Evolutionary conservation across 1,140 invertebrate genomes (phyloP).

Genomic region (Lasaia peninsularis): DNA sequence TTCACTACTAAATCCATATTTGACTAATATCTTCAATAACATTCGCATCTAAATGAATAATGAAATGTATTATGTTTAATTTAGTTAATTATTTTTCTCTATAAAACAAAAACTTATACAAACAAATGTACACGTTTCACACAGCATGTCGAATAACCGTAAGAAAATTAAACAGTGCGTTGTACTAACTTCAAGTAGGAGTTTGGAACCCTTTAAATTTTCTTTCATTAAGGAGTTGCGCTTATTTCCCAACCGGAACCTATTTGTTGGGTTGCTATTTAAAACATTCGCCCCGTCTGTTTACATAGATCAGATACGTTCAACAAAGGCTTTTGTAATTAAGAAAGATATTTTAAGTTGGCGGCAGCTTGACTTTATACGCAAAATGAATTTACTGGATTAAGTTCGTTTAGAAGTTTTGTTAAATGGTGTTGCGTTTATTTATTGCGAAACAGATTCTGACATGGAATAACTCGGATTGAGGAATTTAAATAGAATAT

Average conservation of each 20-base stretch:
- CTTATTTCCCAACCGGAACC: conserved; percentile 71
- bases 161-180: conserved; percentile 4
- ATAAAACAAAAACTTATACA: no score
- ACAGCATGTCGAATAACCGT: neutral
- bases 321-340: conserved; percentile 77
- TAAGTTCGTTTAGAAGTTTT: conserved; percentile 66
- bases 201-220: conserved; percentile 52
- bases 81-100: no score
- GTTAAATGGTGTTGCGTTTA: conserved; percentile 51
- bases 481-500: conserved; percentile 18
- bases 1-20: no score
- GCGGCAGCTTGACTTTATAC: conserved; percentile 73
- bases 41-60: no score
- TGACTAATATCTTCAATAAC: no score
- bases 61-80: no score
- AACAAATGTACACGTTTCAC: neutral
- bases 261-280: conserved; percentile 74
- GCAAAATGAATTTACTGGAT: conserved; percentile 72
- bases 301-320: conserved; percentile 77
- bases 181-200: conserved; percentile 16
- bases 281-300: conserved; percentile 73
- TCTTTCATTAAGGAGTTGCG: conserved; percentile 70
- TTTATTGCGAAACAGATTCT: conserved; percentile 40
- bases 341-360: conserved; percentile 76
- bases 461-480: conserved; percentile 16